A percentile compares a stretch with the other conserved stretches of the same genome.
Conservation (phyloP, 1,140 invertebrate species). For the Cherax destructor region DNA sequence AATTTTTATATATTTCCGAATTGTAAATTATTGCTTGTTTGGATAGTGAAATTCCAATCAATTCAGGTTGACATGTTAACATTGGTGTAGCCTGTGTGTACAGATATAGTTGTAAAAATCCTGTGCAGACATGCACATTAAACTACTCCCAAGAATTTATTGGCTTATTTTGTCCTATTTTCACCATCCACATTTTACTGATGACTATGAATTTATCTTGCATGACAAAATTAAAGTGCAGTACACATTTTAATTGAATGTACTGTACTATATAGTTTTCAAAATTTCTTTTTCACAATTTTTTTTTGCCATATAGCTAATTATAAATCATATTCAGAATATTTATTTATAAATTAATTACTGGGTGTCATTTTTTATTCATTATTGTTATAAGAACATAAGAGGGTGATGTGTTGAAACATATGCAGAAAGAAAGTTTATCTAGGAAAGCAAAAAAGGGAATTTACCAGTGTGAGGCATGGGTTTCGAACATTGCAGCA, state of each 20-base stretch:
- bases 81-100: conserved; percentile 53
- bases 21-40: conserved; percentile 39
- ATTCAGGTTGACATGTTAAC: conserved; percentile 51
- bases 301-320: too few relatives aligned
- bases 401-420: too few relatives aligned
- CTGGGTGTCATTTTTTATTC: too few relatives aligned
- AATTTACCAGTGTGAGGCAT: too few relatives aligned
- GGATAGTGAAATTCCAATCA: conserved; percentile 12
- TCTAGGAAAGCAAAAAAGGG: too few relatives aligned
- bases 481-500: too few relatives aligned
- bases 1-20: conserved; percentile 27
- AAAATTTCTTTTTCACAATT: background rate
- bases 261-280: background rate
- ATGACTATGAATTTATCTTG: background rate
- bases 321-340: too few relatives aligned
- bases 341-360: too few relatives aligned
- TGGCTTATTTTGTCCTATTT: conserved; percentile 8
- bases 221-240: background rate
- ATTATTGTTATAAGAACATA: too few relatives aligned
- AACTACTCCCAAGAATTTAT: conserved; percentile 38
- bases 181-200: background rate
- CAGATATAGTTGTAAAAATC: conserved; percentile 55
- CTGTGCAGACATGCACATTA: conserved; percentile 56
- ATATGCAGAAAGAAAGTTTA: too few relatives aligned
- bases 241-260: background rate